These are phyloP conservation scores for Heliocidaris erythrogramma DNA, from an alignment of 35 echinoderm and acorn worm genomes.

Conservation along the genomic window DNA sequence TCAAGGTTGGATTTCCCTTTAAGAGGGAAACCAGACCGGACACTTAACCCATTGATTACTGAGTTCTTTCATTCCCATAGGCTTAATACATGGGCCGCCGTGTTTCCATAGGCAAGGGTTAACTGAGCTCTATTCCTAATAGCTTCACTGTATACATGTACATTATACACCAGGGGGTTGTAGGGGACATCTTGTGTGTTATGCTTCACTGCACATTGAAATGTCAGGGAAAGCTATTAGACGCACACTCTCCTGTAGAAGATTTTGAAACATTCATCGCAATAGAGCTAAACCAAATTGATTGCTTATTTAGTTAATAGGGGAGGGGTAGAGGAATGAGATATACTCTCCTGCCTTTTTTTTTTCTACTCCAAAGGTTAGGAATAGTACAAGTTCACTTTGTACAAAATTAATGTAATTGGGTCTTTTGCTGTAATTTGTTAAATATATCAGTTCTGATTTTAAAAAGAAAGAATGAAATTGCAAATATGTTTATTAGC, in stretches of 20 bases:
- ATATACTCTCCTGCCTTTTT: background rate
- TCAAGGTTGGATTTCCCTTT: too few species aligned
- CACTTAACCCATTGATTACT: too few species aligned
- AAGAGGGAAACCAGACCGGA: too few species aligned
- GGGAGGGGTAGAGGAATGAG: background rate
- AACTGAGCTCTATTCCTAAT: too few species aligned
- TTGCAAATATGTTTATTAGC: background rate
- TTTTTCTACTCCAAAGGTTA: background rate
- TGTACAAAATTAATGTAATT: background rate
- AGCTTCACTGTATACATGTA: too few species aligned
- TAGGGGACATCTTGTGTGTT: background rate
- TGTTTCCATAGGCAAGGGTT: too few species aligned
- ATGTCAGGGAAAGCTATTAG: conserved; percentile 27
- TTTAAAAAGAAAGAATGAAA: background rate
- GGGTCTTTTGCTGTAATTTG: background rate
- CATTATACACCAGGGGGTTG: background rate
- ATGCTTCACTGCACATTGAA: background rate
- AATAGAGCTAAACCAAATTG: background rate
- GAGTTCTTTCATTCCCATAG: too few species aligned
- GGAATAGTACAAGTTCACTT: background rate
- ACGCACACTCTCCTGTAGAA: background rate
- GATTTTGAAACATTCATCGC: background rate
- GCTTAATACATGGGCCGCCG: too few species aligned
- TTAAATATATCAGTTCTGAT: background rate
- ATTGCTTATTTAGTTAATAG: conserved; percentile 14